phyloP scores from a whole-genome alignment of 2,113 vertebrate species.

The Amblyornis subalaris region DNA sequence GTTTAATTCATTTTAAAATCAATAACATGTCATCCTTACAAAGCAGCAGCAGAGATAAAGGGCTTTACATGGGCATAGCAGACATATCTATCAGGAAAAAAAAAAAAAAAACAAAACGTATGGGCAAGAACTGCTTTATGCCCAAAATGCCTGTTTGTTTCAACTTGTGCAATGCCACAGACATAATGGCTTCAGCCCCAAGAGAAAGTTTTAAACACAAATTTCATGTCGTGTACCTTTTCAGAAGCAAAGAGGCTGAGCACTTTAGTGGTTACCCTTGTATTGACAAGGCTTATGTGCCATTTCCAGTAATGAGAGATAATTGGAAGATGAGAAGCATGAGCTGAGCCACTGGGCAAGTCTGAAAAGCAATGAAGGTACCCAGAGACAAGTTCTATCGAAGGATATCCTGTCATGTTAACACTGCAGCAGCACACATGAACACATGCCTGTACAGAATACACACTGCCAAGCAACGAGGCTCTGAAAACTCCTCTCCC shows the following conservation, averaged over 20 bases:
- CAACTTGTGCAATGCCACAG: background rate
- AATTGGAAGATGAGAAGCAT: too few species aligned
- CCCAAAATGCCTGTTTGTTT: background rate
- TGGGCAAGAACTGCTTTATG: background rate
- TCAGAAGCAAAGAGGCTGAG: too few species aligned
- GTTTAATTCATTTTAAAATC: constrained; percentile 34
- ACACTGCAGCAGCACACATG: background rate
- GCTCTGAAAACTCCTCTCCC: fast-evolving
- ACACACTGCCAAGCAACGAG: fast-evolving
- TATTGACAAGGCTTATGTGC: too few species aligned
- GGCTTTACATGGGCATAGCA: background rate
- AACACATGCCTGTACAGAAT: background rate
- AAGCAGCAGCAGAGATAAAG: background rate
- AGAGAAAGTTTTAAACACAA: background rate
- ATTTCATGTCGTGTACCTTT: too few species aligned
- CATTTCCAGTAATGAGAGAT: too few species aligned
- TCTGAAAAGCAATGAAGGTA: background rate
- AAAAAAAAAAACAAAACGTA: background rate
- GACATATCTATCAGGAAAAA: background rate
- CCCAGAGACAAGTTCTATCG: background rate
- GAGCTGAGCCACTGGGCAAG: too few species aligned
- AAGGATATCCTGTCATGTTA: background rate
- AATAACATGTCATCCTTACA: background rate
- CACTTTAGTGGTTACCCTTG: too few species aligned
- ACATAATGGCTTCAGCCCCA: background rate